Base-by-base conservation (phyloP, 2,888 invertebrate species). In the Horisme vitalbata region DNA sequence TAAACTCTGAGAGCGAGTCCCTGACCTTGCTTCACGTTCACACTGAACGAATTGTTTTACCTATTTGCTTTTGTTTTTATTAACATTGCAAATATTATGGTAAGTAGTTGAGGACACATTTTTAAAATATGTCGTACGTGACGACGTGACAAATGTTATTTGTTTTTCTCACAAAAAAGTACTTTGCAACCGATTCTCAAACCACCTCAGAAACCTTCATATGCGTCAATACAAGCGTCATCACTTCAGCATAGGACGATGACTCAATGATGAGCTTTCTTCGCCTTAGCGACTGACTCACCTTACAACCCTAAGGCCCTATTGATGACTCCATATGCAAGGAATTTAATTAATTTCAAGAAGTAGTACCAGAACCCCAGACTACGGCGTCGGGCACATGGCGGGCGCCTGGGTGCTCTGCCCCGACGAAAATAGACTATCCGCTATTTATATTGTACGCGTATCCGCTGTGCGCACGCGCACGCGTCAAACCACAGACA, bases 381-480 rank as follows among this genome's bases (percentile, higher is more conserved):
- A 78, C 76, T 66, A 66, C 73, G 71, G 68, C 65, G 61, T 62
- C 71, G 65, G 75, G 84, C 85, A 86, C 79, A 87, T 86, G 85
- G 83, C 82, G 73, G 76, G 74, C 74, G 78, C 79, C 79, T 73
- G 77, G 75, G 71, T 75, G 76, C 78, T 75, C 75, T 72, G 75
- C 74, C 73, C 72, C 66, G 77, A 78, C 83, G 50, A 72, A 88
- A 88, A 88, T 89, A 89, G 84, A 79, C 64, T 68, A 66, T 63
- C 64, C 67, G 76, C 83, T 89, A 88, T 86, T 86, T 86, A 85
- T 87, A 85, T 64, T 66, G 66, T 63, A 65, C 67, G 73, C 77
- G 82, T 83, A 87, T 87, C 87, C 87, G 87, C 77, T 72, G 71
- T 62, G 79, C 80, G 83, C 83, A 78, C 81, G 85, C 83, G 82